Evolutionary conservation across 2,888 invertebrate genomes (phyloP), one percentile per base, ranked within the genome.

Genomic region (Galerucella nymphaeae): DNA sequence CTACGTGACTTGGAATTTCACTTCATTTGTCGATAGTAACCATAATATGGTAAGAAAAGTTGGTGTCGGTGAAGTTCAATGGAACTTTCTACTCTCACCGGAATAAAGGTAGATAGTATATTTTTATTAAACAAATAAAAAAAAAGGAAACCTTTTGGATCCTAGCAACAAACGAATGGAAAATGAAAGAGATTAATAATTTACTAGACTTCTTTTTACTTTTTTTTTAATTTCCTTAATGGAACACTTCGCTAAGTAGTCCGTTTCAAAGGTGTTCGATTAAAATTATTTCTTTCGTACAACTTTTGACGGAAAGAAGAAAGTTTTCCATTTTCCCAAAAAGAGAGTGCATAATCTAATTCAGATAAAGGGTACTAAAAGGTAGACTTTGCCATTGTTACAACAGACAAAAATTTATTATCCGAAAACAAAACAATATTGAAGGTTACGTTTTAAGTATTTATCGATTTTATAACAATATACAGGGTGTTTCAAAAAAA

Each of bases 181-280:
- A 55, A 55, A 55, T 55, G 55, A 11, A 45, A 45, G 45, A 14
- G 45, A 45, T 45, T 45, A 45, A 45, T 45, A 45, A 45, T 45
- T 45, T 4, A 45, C 45, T 45, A 45, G 55, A 9, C n/a, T n/a
- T 1, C 9, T 55, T 20, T 11, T 13, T 20, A 10, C 1, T 18
- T 55, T 18, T 30, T 55, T 55, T 55, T 18, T 55, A 55, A 55
- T 55, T 55, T 55, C 9, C 20, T 18, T 18, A 55, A 55, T 55
- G 55, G 18, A 55, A 55, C 18, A 20, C 20, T 55, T 55, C n/a
- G 3, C 3, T 20, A 16, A 55, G n/a, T 55, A 20, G 20, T 20
- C 55, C n/a, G 13, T 18, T 11, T 18, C 55, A 53, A 18, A 55
- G 48, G 50, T 41, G 55, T 20, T 30, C 30, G 30, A 30, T 30